Conservation (phyloP, 2,888 invertebrate genomes). For the Mimas tiliae region DNA sequence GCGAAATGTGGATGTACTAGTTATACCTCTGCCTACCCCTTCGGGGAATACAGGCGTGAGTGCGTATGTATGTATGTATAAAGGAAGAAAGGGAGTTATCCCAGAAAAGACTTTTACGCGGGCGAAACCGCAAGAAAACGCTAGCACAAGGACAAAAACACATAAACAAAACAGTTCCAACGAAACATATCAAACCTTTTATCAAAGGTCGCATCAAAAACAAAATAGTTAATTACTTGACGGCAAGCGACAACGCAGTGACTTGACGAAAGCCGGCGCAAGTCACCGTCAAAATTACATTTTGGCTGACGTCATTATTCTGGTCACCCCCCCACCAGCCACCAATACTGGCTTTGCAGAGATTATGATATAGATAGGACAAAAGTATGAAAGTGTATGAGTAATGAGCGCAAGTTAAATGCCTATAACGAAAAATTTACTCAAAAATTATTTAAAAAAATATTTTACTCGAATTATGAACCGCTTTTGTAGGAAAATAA, state of each 20-base stretch:
- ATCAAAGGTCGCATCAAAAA: constrained; percentile 41
- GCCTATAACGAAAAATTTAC: background rate
- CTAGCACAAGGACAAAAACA: too few relatives aligned
- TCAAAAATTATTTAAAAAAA: too few relatives aligned
- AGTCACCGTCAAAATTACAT: constrained; percentile 71
- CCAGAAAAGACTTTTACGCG: too few relatives aligned
- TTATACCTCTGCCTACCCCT: too few relatives aligned
- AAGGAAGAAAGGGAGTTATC: too few relatives aligned
- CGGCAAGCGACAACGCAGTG: constrained; percentile 47
- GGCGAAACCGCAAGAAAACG: too few relatives aligned
- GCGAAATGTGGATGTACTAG: too few relatives aligned
- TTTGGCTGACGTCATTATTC: constrained; percentile 68
- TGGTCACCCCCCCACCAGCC: constrained; percentile 30
- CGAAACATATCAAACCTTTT: constrained; percentile 11
- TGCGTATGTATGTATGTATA: too few relatives aligned
- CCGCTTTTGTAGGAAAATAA: too few relatives aligned
- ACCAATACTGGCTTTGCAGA: background rate
- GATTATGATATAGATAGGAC: constrained; percentile 26
- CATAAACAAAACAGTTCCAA: background rate
- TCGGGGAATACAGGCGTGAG: too few relatives aligned
- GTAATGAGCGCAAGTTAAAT: background rate
- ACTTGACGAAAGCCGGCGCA: constrained; percentile 51
- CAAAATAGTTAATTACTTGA: constrained; percentile 58
- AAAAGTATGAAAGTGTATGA: background rate
- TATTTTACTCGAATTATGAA: too few relatives aligned